Percentiles rank a stretch among this genome's conserved stretches.
These are phyloP conservation scores for Pristionchus entomophagus DNA, from an alignment of 2,888 invertebrate genomes.

Conservation along the genomic window DNA sequence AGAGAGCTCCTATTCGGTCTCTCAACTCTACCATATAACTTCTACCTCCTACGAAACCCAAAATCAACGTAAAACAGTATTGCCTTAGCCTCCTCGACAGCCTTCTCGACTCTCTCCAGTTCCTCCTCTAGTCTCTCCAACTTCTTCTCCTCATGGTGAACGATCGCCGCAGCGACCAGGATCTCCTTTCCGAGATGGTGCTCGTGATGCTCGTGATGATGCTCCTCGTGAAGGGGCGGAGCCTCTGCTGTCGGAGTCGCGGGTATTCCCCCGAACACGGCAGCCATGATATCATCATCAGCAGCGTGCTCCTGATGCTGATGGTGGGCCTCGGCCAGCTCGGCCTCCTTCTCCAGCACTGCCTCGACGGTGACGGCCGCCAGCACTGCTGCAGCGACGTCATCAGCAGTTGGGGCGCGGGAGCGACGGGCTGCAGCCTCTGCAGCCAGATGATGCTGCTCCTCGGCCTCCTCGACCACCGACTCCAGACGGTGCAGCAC, in stretches of 20 bases:
- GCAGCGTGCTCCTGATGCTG: background rate
- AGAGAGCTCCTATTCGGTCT: too few relatives aligned
- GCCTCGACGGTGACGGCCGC: conserved; percentile 2
- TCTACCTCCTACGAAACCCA: background rate
- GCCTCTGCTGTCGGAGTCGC: background rate
- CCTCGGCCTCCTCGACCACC: conserved; percentile 44
- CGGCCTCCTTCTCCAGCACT: conserved; percentile 14
- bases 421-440: background rate
- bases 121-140: conserved; percentile 31
- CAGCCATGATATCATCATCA: conserved; percentile 50
- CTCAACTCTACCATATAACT: too few relatives aligned
- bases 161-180: background rate
- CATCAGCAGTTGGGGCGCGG: conserved; percentile 17
- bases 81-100: conserved; percentile 9
- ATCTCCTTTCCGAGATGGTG: background rate
- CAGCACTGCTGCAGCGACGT: conserved; percentile 15
- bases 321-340: background rate
- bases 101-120: conserved; percentile 17
- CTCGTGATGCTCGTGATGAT: background rate
- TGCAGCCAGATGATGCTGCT: background rate
- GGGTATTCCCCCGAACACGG: conserved; percentile 44
- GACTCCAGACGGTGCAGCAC: conserved; percentile 31
- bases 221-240: background rate
- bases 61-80: background rate
- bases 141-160: conserved; percentile 28